These are phyloP conservation scores for Aelia acuminata DNA, from an alignment of 2,888 invertebrate genomes.

Conservation along the genomic window DNA sequence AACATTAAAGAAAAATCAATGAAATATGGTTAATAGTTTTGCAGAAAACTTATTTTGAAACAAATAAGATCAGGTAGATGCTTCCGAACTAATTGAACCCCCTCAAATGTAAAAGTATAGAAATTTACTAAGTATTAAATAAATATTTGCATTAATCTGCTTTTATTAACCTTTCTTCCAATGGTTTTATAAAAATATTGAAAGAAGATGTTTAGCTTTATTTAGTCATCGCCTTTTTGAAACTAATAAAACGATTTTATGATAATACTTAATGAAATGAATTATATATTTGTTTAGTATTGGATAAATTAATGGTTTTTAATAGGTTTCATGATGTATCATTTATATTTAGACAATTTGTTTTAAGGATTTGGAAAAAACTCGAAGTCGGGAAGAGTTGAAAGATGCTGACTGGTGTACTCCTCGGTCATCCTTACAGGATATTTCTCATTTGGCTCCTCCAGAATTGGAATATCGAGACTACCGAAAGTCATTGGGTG, in stretches of 20 bases:
- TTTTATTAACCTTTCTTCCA: background rate
- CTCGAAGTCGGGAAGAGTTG: conserved; percentile 54
- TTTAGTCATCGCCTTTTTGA: too few relatives aligned
- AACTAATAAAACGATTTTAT: background rate
- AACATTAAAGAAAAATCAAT: too few relatives aligned
- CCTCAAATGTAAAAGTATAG: background rate
- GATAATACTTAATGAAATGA: background rate
- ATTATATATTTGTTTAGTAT: background rate
- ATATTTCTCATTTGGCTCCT: conserved; percentile 67
- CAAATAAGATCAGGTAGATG: too few relatives aligned
- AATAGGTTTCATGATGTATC: background rate
- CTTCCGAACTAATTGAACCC: background rate
- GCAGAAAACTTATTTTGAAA: background rate
- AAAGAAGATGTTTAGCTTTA: background rate
- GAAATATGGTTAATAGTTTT: background rate
- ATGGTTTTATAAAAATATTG: background rate
- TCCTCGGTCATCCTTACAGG: conserved; percentile 68
- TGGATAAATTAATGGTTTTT: background rate
- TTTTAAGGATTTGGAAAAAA: conserved; percentile 55
- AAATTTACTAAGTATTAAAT: background rate
- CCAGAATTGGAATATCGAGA: conserved; percentile 50
- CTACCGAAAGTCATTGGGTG: conserved; percentile 70
- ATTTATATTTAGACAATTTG: background rate
- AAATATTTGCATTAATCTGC: background rate
- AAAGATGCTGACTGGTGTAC: conserved; percentile 66